Percentiles rank a stretch among this genome's conserved stretches.
Evolutionary conservation across 2,888 invertebrate genomes (phyloP).

Genomic region (Cataglyphis cursor): DNA sequence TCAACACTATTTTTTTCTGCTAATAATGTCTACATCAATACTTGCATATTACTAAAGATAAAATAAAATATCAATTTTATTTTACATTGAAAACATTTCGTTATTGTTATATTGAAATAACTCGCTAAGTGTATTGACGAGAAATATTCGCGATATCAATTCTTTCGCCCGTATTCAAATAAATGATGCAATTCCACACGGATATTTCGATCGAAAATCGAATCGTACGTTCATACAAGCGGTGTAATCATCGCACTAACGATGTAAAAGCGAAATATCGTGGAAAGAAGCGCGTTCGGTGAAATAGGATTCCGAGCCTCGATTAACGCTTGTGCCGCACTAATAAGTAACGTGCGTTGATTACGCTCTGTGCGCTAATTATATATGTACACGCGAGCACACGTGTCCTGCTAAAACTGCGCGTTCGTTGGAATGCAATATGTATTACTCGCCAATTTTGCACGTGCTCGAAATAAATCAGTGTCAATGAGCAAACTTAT

Average conservation of each 20-base stretch:
- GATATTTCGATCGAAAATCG: conserved; percentile 32
- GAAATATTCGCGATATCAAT: neutral
- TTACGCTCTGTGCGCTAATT: conserved; percentile 44
- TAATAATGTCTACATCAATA: neutral
- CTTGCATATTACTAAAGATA: neutral
- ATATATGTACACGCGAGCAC: conserved; percentile 10
- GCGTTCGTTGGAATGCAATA: conserved; percentile 14
- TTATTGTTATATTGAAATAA: conserved; percentile 22
- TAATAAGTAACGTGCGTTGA: conserved; percentile 51
- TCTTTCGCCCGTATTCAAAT: conserved; percentile 25
- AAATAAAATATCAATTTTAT: conserved; percentile 10
- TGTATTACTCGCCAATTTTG: conserved; percentile 40
- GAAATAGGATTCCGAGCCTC: conserved; percentile 16
- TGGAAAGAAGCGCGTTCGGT: conserved; percentile 33
- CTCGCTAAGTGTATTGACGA: neutral
- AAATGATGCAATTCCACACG: conserved; percentile 31
- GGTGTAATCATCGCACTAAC: conserved; percentile 48
- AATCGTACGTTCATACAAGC: conserved; percentile 36
- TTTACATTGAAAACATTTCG: neutral
- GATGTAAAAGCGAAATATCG: conserved; percentile 51
- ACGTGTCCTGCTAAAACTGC: conserved; percentile 39
- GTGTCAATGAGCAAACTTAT: conserved; percentile 3
- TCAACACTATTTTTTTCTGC: neutral
- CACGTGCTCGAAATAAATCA: conserved; percentile 30
- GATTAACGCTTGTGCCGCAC: conserved; percentile 33